Conservation (phyloP, 2,113 vertebrate genomes). For the Loxodonta africana region DNA sequence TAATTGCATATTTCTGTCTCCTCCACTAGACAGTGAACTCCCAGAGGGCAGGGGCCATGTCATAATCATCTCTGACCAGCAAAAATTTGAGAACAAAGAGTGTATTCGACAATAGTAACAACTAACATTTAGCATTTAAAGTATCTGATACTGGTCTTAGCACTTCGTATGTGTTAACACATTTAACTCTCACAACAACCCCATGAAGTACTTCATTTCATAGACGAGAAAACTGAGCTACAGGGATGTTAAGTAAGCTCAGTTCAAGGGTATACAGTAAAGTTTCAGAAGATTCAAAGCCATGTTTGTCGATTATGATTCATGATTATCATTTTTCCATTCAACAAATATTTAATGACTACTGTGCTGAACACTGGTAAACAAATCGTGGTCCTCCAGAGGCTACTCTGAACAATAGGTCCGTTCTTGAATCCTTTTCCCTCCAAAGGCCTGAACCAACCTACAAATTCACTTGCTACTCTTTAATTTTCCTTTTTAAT, state of each 20-base stretch:
- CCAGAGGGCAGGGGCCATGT: not conserved
- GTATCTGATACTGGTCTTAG: not conserved
- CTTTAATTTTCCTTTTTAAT: constrained; percentile 40
- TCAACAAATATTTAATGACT: constrained; percentile 41
- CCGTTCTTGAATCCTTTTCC: not conserved
- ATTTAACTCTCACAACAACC: constrained; percentile 30
- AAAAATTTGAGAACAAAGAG: constrained; percentile 19
- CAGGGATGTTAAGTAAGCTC: not conserved
- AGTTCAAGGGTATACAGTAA: constrained; percentile 53
- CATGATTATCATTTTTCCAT: constrained; percentile 36
- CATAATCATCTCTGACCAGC: constrained; percentile 18
- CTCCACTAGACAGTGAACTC: not conserved
- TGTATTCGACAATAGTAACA: not conserved
- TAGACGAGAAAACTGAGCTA: constrained; percentile 44
- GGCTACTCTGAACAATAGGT: not conserved
- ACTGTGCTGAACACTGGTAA: constrained; percentile 21
- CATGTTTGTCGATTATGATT: constrained; percentile 17
- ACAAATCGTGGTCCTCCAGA: constrained; percentile 3
- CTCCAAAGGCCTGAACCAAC: not conserved
- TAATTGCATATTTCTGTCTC: constrained; percentile 10
- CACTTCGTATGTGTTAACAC: not conserved
- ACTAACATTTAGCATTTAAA: constrained; percentile 45
- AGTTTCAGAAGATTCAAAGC: not conserved
- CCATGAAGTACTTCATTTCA: not conserved
- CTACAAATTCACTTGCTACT: not conserved